These are phyloP conservation scores for Ophion ellenae DNA, from an alignment of 2,888 invertebrate genomes.

Conservation along the genomic window DNA sequence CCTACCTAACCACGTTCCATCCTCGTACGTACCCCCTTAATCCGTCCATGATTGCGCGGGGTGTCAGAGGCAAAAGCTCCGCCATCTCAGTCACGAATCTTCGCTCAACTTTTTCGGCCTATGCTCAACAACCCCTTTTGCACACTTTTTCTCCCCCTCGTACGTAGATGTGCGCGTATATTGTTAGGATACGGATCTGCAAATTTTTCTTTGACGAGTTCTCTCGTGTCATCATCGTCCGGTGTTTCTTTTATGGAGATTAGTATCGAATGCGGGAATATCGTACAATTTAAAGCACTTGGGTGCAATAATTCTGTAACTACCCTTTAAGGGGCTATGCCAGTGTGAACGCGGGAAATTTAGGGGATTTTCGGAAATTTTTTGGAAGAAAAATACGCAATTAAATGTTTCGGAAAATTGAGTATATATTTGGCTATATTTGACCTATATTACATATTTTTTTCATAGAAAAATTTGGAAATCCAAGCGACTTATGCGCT, in stretches of 20 bases:
- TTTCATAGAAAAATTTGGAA: no score
- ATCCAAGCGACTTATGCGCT: no score
- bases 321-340: no score
- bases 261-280: no score
- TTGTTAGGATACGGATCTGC: slow-evolving; percentile 2
- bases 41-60: slow-evolving; percentile 81
- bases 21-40: slow-evolving; percentile 79
- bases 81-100: slow-evolving; percentile 66
- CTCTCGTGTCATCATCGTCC: not conserved
- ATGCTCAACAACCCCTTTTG: slow-evolving; percentile 50
- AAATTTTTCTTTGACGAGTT: slow-evolving; percentile 3
- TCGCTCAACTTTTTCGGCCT: slow-evolving; percentile 60
- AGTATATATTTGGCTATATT: no score
- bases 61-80: slow-evolving; percentile 61
- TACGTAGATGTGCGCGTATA: not conserved
- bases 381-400: no score
- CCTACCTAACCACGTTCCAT: slow-evolving; percentile 64
- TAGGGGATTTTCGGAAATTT: no score
- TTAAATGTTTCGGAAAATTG: no score
- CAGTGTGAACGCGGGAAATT: no score
- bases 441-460: no score
- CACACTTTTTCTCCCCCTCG: slow-evolving; percentile 14
- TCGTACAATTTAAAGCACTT: no score
- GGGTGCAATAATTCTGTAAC: no score
- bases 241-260: not conserved